Percentiles rank a stretch among this genome's conserved stretches.
phyloP scores from a whole-genome alignment of 2,113 vertebrate species.

The Heterochromis multidens region DNA sequence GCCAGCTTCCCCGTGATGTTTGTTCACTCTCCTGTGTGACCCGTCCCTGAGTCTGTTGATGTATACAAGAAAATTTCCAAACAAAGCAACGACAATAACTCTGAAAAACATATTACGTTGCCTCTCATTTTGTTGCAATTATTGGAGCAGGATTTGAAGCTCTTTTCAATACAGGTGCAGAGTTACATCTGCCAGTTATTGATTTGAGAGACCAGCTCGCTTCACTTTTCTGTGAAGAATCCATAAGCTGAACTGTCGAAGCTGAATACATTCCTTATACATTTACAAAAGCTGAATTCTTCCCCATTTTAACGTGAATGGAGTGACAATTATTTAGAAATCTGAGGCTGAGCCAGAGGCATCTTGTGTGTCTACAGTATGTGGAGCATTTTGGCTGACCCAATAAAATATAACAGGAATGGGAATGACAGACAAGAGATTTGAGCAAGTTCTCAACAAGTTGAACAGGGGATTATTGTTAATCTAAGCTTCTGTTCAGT shows the following conservation, averaged over 20 bases:
- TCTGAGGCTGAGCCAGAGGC: not conserved
- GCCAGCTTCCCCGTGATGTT: constrained; percentile 44
- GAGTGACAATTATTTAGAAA: not conserved
- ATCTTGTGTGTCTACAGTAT: not conserved
- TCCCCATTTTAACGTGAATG: not conserved
- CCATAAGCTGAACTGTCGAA: not conserved
- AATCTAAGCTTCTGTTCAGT: constrained; percentile 67
- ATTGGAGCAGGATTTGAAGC: not conserved
- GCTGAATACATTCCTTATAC: not conserved
- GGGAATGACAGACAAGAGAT: constrained; percentile 45
- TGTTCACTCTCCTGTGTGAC: constrained; percentile 63
- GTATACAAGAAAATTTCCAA: constrained; percentile 33
- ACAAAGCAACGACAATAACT: constrained; percentile 10
- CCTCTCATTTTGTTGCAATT: not conserved
- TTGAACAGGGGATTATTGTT: constrained; percentile 61
- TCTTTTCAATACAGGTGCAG: constrained; percentile 1
- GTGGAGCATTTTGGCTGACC: not conserved
- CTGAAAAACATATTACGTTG: not conserved
- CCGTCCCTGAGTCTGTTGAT: constrained; percentile 8
- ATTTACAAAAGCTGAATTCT: not conserved
- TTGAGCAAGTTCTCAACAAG: constrained; percentile 52
- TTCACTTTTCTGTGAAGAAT: not conserved
- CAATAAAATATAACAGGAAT: constrained; percentile 14
- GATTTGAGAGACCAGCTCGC: not conserved
- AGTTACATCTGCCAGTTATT: not conserved